Evolutionary conservation across 2,113 vertebrate species (phyloP), one percentile per base, ranked within the genome.

Genomic region (Baryphthengus martii): DNA sequence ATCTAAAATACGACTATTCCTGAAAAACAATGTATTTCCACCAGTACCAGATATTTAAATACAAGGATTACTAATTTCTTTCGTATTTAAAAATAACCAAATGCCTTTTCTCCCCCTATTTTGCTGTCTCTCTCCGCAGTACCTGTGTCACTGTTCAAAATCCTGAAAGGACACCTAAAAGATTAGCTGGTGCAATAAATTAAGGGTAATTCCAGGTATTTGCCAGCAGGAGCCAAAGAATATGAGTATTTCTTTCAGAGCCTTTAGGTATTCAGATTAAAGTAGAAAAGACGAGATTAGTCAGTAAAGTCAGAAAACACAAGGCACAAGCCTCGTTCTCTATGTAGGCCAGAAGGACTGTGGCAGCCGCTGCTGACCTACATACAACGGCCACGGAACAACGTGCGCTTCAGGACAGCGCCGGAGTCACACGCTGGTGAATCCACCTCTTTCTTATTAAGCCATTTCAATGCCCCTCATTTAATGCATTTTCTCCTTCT

Each of bases 1-100:
- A 11, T 23, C 25, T 24, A 2, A n/a, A 37, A 13, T 20, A 42
- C 0, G 0, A 26, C 24, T 53, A 1, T 10, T 74, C 40, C 78
- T 61, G 26, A 53, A 61, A 62, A 50, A 11, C 40, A 40, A 4
- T 0, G 0, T 5, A 3, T 7, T 39, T 31, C 31, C 55, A 35
- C 1, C 56, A 40, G n/a, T 37, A 58, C 3, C 61, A 17, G 26
- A 65, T 76, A 10, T 3, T 44, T 1, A 35, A 52, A 35, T 2
- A 8, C 17, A 14, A 1, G 19, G 37, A 50, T 58, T 15, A 29
- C 31, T 28, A 13, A 50, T 6, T 78, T 26, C 10, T 50, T 49
- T 25, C 75, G 20, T 33, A 25, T 23, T 25, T 10, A 58, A n/a
- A 35, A 28, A 23, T 9, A 81, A 66, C 37, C 40, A 21, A 33